These are phyloP conservation scores for Hydropotes inermis DNA, from an alignment of 2,113 vertebrate genomes.

Conservation along the genomic window DNA sequence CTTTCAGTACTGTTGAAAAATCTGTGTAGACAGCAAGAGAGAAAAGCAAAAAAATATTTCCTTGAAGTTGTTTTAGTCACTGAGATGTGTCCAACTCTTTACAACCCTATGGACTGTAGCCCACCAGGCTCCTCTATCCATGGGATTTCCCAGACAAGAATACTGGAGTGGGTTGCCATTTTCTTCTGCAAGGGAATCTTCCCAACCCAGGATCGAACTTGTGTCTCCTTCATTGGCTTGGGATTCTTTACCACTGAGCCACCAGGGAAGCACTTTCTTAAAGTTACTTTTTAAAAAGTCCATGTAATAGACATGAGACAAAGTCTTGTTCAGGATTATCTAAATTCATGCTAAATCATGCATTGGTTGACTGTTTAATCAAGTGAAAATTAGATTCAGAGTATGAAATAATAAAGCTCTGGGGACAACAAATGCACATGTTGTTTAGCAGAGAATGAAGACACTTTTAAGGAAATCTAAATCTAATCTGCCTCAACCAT, in stretches of 20 bases:
- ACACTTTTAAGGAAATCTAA: slow-evolving; percentile 51
- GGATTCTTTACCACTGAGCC: neutral
- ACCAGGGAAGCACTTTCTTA: neutral
- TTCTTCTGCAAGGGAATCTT: neutral
- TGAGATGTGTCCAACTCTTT: neutral
- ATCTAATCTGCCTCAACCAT: slow-evolving; percentile 52
- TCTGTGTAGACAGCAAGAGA: neutral
- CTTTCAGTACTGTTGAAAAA: neutral
- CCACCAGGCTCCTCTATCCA: neutral
- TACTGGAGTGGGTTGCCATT: neutral
- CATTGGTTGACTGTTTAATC: slow-evolving; percentile 64
- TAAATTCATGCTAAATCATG: slow-evolving; percentile 60
- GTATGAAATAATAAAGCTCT: slow-evolving; percentile 72
- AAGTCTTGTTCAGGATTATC: slow-evolving; percentile 68
- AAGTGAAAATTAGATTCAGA: slow-evolving; percentile 71
- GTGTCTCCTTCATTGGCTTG: neutral
- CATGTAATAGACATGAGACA: slow-evolving; percentile 61
- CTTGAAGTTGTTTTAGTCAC: neutral
- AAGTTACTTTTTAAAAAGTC: slow-evolving; percentile 53
- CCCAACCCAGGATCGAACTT: neutral
- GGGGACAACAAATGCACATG: slow-evolving; percentile 59
- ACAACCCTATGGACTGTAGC: neutral
- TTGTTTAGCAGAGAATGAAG: slow-evolving; percentile 73
- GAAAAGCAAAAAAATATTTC: slow-evolving; percentile 1
- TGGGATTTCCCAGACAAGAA: neutral